A percentile compares a stretch with the other conserved stretches of the same genome.
Conservation (phyloP, 2,113 vertebrate genomes). For the Chloroceryle aenea region DNA sequence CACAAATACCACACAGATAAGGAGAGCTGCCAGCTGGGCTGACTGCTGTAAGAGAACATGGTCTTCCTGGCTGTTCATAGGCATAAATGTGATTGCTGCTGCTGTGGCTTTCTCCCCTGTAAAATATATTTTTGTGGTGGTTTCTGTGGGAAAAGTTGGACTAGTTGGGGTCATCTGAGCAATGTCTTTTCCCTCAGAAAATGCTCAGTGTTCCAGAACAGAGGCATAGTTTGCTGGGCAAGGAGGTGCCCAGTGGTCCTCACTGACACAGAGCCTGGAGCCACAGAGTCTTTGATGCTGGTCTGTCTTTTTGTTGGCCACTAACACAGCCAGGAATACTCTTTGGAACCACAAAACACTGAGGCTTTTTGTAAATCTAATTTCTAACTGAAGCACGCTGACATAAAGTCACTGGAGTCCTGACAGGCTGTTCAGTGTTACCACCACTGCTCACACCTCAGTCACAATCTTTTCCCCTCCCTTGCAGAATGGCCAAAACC, state of each 20-base stretch:
- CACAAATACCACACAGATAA: neutral
- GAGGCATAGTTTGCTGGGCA: neutral
- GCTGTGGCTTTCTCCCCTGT: neutral
- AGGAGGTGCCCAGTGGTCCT: neutral
- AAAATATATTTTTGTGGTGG: neutral
- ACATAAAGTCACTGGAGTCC: neutral
- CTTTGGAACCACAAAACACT: neutral
- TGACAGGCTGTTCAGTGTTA: neutral
- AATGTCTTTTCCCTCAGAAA: neutral
- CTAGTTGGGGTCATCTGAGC: neutral
- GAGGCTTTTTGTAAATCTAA: neutral
- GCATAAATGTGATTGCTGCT: constrained; percentile 26
- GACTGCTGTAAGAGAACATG: neutral
- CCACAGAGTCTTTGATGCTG: no score
- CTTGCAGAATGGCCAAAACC: neutral
- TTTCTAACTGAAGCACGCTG: neutral
- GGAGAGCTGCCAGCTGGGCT: fast-evolving
- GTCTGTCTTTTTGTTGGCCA: neutral
- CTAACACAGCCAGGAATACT: neutral
- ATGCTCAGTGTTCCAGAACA: fast-evolving
- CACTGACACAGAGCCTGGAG: neutral
- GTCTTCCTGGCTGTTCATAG: neutral
- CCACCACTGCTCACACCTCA: neutral
- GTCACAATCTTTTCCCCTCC: neutral
- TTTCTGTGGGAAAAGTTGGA: neutral